Conservation (phyloP, 1,140 invertebrate species). For the Chymomyza costata region DNA sequence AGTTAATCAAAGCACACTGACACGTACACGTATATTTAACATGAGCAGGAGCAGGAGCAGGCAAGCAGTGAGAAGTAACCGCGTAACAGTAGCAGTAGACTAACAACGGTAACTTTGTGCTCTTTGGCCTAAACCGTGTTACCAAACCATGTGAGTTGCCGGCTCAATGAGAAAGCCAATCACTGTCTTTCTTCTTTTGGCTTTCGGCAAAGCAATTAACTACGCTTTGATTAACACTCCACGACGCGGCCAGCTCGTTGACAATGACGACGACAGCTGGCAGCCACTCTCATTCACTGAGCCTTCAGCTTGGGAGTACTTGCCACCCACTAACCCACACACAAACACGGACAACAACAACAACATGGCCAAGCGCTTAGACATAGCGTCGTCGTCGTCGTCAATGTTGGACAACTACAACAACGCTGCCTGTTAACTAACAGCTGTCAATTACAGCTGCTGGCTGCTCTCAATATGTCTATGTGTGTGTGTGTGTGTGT, state of each 20-base stretch:
- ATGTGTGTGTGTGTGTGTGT: not conserved
- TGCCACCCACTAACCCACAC: not conserved
- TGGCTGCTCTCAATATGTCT: not conserved
- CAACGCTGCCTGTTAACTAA: conserved; percentile 51
- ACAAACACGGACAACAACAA: not conserved
- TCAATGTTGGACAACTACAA: conserved; percentile 1
- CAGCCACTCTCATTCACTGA: not conserved
- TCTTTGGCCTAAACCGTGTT: too few relatives aligned
- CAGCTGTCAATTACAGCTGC: conserved; percentile 61
- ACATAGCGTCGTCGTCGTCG: not conserved
- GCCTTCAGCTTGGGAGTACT: not conserved
- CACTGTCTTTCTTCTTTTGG: conserved; percentile 55
- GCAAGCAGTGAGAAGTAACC: too few relatives aligned
- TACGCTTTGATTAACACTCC: conserved; percentile 71
- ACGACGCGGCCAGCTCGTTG: conserved; percentile 43
- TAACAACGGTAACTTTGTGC: too few relatives aligned
- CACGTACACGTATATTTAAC: conserved; percentile 13
- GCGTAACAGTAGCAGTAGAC: too few relatives aligned
- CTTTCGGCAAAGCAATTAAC: conserved; percentile 69
- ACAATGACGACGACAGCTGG: conserved; percentile 63
- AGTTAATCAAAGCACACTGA: conserved; percentile 40
- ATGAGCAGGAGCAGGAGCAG: too few relatives aligned
- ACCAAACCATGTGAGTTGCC: not conserved
- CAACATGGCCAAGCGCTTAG: not conserved
- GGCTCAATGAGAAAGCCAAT: conserved; percentile 24